phyloP scores from a whole-genome alignment of 2,113 vertebrate genomes.

The Oenanthe oenanthe region DNA sequence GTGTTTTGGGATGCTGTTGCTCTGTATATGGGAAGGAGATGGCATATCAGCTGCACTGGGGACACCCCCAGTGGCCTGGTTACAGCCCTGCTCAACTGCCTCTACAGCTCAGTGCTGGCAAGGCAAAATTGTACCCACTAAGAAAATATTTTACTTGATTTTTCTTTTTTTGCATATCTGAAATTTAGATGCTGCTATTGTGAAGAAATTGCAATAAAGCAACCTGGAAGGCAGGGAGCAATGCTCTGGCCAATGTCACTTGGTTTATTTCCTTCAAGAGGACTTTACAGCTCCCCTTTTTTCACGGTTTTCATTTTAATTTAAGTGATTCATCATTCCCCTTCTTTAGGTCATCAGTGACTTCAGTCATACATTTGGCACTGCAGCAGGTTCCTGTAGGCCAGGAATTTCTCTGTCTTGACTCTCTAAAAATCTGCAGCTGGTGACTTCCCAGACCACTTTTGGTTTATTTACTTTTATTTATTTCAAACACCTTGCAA shows the following conservation, averaged over 20 bases:
- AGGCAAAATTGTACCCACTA: not conserved
- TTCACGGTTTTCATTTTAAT: not conserved
- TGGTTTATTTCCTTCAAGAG: not conserved
- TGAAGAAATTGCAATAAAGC: not conserved
- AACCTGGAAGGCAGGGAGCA: not conserved
- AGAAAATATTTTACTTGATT: not conserved
- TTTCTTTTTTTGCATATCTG: not conserved
- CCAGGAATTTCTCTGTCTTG: not conserved
- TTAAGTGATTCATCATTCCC: not conserved
- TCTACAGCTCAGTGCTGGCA: not conserved
- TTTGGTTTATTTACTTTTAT: not conserved
- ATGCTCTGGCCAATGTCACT: not conserved
- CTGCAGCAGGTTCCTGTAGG: not conserved
- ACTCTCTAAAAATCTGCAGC: not conserved
- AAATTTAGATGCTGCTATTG: not conserved
- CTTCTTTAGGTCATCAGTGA: not conserved
- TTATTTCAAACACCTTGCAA: slow-evolving; percentile 14
- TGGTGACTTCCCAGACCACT: not conserved
- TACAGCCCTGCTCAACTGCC: not conserved
- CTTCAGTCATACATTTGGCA: not conserved
- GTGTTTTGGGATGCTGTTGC: not conserved
- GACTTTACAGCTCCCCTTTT: not conserved
- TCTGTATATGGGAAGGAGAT: not conserved
- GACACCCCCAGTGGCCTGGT: not conserved
- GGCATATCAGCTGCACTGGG: rapidly evolving